Evolutionary conservation across 2,797 vertebrate genomes (phyloP).

Genomic region (Acipenser ruthenus): DNA sequence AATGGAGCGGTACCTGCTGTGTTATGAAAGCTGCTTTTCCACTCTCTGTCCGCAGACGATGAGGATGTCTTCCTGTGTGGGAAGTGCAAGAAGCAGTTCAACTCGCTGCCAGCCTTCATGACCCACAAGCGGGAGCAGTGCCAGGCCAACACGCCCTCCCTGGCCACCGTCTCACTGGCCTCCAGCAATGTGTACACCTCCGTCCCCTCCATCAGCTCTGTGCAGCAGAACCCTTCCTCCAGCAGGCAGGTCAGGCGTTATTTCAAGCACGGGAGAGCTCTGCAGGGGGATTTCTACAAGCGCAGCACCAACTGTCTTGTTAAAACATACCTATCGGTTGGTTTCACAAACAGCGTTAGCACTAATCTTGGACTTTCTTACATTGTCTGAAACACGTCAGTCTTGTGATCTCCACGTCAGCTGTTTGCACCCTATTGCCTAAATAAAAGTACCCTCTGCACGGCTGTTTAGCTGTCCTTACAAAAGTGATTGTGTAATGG

Average conservation of each 20-base stretch:
- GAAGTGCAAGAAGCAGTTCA: constrained; percentile 98
- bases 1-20: too few species aligned
- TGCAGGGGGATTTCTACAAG: neutral
- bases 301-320: neutral
- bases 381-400: too few species aligned
- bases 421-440: too few species aligned
- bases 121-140: constrained; percentile 95
- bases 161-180: constrained; percentile 85
- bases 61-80: constrained; percentile 87
- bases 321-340: neutral
- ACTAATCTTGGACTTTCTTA: neutral
- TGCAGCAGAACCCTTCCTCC: constrained; percentile 57
- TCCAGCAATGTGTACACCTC: constrained; percentile 74
- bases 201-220: constrained; percentile 65
- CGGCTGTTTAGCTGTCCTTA: too few species aligned
- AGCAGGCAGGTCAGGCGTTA: constrained; percentile 75
- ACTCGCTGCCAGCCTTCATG: constrained; percentile 86
- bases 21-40: neutral
- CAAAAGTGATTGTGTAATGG: too few species aligned
- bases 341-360: too few species aligned
- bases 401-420: too few species aligned
- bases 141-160: constrained; percentile 70
- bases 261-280: neutral
- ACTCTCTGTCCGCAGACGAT: constrained; percentile 62
- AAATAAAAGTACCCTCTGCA: too few species aligned